Evolutionary conservation across 1,140 invertebrate genomes (phyloP), one percentile per base, ranked within the genome.

Genomic region (Octopus sinensis): DNA sequence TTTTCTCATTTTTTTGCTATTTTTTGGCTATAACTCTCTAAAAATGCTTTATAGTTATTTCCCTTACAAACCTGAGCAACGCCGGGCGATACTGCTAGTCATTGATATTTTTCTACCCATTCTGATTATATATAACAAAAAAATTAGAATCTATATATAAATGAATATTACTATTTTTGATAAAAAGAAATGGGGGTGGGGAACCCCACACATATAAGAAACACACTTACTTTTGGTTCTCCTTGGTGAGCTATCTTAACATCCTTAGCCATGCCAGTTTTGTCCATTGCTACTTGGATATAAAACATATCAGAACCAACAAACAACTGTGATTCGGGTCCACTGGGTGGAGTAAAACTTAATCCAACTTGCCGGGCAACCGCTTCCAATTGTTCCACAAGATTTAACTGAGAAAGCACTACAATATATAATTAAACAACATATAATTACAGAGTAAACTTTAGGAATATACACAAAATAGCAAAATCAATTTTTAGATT

Each of bases 231-330:
- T 75, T 84, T 81, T 23, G 92, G 92, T 87, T 94, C 95, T 85
- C 95, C 95, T 90, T 96, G 95, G 90, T 97, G 96, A 91, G 96
- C 95, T 85, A 97, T 95, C 92, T 97, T 97, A 1, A 98, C 96
- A 93, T 98, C 96, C 89, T 95, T 95, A 0, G 98, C 94, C 76
- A 93, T 92, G 73, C 96, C 96, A 81, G 92, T 94, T 0, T 93
- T 91, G 87, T 97, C 95, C 54, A 98, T 91, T 56, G 96, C 88
- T 83, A 98, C 95, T 92, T 98, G 96, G 83, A 98, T 93, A 89
- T 96, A 97, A 90, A 98, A 98, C 96, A 98, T 98, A 89, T 98
- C 96, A 0, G 96, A 97, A 52, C 95, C 97, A 90, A 98, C 97
- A 86, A 97, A 97, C 83, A 96, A 93, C 88, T 95, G 95, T 62